These are phyloP conservation scores for Acrocephalus arundinaceus DNA, from an alignment of 2,113 vertebrate species.

Conservation along the genomic window DNA sequence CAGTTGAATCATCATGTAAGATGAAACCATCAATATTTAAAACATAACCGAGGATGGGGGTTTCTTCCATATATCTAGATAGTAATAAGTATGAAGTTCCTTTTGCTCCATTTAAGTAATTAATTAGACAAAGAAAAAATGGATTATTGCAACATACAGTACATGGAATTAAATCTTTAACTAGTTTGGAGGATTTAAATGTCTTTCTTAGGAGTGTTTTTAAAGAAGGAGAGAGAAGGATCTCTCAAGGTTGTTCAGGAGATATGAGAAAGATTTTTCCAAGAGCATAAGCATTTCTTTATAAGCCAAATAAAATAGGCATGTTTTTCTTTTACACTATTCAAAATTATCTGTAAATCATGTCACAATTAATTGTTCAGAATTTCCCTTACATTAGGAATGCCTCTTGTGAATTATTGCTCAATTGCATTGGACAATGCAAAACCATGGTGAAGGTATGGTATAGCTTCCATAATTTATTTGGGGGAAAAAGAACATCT, in stretches of 20 bases:
- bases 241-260: not conserved
- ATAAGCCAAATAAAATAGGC: not conserved
- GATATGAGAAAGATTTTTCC: not conserved
- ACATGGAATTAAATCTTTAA: not conserved
- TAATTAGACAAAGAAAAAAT: not conserved
- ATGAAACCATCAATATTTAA: not conserved
- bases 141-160: not conserved
- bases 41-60: not conserved
- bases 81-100: not conserved
- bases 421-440: not conserved
- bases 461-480: not conserved
- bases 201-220: not conserved
- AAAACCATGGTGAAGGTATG: not conserved
- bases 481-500: not conserved
- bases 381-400: not conserved
- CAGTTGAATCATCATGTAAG: not conserved
- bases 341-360: not conserved
- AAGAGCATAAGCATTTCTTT: not conserved
- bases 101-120: not conserved
- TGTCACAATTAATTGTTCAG: not conserved
- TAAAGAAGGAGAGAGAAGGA: not conserved
- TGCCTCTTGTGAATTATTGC: not conserved
- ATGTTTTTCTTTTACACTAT: not conserved
- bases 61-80: not conserved
- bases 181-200: not conserved